Conservation (phyloP, 2,113 vertebrate genomes). For the Mormyrus iriodes region DNA sequence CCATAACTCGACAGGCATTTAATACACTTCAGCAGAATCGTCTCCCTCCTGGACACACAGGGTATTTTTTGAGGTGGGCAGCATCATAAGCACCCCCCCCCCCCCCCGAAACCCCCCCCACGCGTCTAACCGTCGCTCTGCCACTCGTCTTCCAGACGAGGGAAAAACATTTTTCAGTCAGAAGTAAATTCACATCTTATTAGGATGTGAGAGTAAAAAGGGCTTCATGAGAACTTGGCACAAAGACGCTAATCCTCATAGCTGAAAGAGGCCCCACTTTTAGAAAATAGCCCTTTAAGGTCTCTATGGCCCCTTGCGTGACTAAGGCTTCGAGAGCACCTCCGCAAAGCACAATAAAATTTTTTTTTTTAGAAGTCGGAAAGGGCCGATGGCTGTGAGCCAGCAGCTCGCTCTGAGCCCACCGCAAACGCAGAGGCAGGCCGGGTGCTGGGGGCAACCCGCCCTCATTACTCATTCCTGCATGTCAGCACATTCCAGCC, state of each 20-base stretch:
- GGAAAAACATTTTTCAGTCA: not conserved
- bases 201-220: not conserved
- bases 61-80: not conserved
- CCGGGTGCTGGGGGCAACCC: conserved; percentile 49
- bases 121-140: not conserved
- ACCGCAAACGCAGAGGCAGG: conserved; percentile 34
- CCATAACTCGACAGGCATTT: not conserved
- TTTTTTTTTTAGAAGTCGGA: no score
- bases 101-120: not conserved
- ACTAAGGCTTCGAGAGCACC: conserved; percentile 10
- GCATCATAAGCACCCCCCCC: not conserved
- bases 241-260: not conserved
- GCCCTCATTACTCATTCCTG: conserved; percentile 66
- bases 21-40: not conserved
- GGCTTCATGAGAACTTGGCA: not conserved
- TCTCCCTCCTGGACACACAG: not conserved
- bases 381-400: conserved; percentile 1
- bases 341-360: conserved; percentile 28
- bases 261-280: not conserved
- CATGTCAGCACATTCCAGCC: conserved; percentile 62
- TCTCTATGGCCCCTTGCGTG: conserved; percentile 12
- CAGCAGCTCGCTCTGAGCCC: conserved; percentile 41
- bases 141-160: not conserved
- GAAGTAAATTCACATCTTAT: not conserved
- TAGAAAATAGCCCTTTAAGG: not conserved